phyloP scores from a whole-genome alignment of 2,113 vertebrate species.

The Tauraco erythrolophus region DNA sequence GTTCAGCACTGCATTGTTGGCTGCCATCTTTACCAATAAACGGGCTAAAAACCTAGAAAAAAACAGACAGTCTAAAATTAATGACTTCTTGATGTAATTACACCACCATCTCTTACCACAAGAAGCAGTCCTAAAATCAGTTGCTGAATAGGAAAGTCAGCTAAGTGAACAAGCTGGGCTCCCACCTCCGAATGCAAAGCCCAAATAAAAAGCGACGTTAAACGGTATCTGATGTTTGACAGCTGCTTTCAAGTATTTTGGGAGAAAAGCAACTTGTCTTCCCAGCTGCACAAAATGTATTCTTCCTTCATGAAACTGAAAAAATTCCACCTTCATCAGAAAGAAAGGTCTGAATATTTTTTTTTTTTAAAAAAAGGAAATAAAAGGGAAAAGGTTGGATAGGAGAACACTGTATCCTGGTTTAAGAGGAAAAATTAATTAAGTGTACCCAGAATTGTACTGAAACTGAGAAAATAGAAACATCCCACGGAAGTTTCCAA shows the following conservation, averaged over 20 bases:
- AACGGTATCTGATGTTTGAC: neutral
- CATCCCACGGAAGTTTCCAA: neutral
- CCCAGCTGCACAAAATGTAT: conserved; percentile 13
- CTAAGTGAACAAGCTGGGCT: neutral
- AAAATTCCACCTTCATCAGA: neutral
- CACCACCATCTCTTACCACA: neutral
- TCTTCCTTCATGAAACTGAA: neutral
- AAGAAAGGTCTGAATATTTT: neutral
- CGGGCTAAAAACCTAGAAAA: conserved; percentile 83
- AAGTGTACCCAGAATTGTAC: neutral
- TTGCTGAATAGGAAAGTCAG: neutral
- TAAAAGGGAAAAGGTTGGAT: neutral
- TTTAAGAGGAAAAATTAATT: neutral
- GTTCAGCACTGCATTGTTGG: conserved; percentile 83
- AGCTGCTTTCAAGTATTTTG: neutral
- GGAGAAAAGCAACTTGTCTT: neutral
- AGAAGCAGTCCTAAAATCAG: neutral
- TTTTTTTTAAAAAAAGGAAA: neutral
- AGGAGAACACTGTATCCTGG: neutral
- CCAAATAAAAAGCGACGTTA: neutral
- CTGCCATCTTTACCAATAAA: conserved; percentile 89
- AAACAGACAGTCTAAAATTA: neutral
- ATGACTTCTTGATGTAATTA: neutral
- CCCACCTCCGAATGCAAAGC: neutral
- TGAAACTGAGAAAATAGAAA: neutral